Percentiles rank a stretch among this genome's conserved stretches.
Evolutionary conservation across 2,113 vertebrate genomes (phyloP).

Genomic region (Loxodonta africana): DNA sequence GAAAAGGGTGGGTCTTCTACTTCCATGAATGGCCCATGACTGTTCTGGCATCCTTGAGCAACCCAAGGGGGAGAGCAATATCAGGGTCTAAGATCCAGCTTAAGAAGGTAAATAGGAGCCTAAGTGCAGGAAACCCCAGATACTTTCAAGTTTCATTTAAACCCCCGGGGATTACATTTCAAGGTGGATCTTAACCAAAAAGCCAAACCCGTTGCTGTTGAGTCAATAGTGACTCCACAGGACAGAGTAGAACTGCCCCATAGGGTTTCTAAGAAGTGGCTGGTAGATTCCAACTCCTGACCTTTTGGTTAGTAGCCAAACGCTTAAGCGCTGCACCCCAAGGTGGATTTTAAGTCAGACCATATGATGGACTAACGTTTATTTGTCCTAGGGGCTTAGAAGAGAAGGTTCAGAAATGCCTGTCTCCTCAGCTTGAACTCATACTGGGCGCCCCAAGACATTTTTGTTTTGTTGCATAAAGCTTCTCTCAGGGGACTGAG

Average conservation of each 20-base stretch:
- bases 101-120: not conserved
- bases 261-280: too few relatives aligned
- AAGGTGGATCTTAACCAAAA: not conserved
- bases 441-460: not conserved
- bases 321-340: too few relatives aligned
- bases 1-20: not conserved
- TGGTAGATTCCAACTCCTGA: too few relatives aligned
- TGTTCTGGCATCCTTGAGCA: not conserved
- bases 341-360: constrained; percentile 18
- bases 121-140: not conserved
- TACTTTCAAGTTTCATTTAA: not conserved
- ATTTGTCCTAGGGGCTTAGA: not conserved
- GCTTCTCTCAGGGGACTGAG: not conserved
- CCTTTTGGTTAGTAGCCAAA: too few relatives aligned
- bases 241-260: too few relatives aligned
- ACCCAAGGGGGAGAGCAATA: not conserved
- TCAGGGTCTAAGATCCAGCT: not conserved
- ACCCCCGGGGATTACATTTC: not conserved
- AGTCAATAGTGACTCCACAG: too few relatives aligned
- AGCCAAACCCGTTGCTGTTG: too few relatives aligned
- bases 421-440: not conserved
- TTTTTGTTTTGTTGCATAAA: constrained; percentile 3
- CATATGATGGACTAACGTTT: constrained; percentile 19
- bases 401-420: not conserved
- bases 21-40: not conserved